Evolutionary conservation across 2,797 vertebrate genomes (phyloP).

Genomic region (Zalophus californianus): DNA sequence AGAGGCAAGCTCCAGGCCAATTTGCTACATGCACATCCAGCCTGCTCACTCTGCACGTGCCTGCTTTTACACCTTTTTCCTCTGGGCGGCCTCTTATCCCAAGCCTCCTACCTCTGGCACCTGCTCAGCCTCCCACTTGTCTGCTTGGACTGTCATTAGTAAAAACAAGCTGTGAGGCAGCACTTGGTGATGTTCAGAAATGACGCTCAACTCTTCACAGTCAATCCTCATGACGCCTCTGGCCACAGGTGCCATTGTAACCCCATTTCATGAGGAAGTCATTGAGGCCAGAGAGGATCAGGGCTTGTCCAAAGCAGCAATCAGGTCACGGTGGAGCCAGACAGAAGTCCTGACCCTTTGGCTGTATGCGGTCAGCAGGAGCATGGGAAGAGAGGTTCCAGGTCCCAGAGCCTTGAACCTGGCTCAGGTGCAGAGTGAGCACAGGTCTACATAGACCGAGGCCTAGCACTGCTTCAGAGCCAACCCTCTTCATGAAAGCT

Average conservation of each 20-base stretch:
- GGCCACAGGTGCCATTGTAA: accelerated
- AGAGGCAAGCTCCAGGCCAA: not conserved
- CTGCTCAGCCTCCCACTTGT: accelerated
- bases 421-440: not conserved
- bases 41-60: not conserved
- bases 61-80: not conserved
- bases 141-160: accelerated
- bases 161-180: not conserved
- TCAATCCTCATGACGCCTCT: not conserved
- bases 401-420: not conserved
- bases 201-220: accelerated
- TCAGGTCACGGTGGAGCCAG: not conserved
- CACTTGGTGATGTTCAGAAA: not conserved
- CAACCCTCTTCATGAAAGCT: not conserved
- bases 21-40: accelerated
- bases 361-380: not conserved
- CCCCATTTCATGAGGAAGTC: not conserved
- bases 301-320: not conserved
- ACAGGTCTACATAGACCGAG: not conserved
- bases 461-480: not conserved
- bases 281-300: not conserved
- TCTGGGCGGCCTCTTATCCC: not conserved
- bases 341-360: not conserved
- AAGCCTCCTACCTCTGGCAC: not conserved
- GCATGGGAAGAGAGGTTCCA: not conserved